Evolutionary conservation across 1,140 invertebrate genomes (phyloP).

Genomic region (Drusus annulatus): DNA sequence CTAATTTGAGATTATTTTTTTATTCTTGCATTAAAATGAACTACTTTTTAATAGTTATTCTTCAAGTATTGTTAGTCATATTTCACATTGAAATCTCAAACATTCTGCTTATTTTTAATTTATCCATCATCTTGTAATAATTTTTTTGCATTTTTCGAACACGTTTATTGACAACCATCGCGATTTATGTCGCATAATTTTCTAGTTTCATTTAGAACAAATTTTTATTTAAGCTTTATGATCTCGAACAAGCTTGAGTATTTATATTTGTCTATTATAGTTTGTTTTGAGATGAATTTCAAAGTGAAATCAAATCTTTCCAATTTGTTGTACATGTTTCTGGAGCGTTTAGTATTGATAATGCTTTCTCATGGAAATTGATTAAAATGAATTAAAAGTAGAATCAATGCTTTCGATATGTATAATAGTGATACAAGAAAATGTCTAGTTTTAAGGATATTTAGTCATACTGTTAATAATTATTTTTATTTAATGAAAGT

Average conservation of each 20-base stretch:
- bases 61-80: no score
- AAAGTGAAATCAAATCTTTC: neutral
- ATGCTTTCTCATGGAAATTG: neutral
- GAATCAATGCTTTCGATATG: conserved; percentile 28
- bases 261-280: neutral
- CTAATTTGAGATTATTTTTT: no score
- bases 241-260: neutral
- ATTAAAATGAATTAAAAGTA: neutral
- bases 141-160: no score
- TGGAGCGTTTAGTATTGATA: neutral
- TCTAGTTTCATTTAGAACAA: neutral
- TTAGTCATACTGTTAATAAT: conserved; percentile 50
- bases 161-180: no score
- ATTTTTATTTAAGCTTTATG: neutral
- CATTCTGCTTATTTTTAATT: no score
- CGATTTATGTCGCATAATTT: no score
- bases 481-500: conserved; percentile 46
- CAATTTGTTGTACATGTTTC: neutral
- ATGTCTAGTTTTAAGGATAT: conserved; percentile 46
- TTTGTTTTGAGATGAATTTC: neutral
- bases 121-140: no score
- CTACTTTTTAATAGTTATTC: no score
- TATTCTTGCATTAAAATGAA: no score
- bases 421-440: conserved; percentile 37
- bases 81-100: no score